Evolutionary conservation across 92 coral and sea anemone genomes (phyloP), one percentile per base, ranked within the genome.

Genomic region (Siderastrea siderea): DNA sequence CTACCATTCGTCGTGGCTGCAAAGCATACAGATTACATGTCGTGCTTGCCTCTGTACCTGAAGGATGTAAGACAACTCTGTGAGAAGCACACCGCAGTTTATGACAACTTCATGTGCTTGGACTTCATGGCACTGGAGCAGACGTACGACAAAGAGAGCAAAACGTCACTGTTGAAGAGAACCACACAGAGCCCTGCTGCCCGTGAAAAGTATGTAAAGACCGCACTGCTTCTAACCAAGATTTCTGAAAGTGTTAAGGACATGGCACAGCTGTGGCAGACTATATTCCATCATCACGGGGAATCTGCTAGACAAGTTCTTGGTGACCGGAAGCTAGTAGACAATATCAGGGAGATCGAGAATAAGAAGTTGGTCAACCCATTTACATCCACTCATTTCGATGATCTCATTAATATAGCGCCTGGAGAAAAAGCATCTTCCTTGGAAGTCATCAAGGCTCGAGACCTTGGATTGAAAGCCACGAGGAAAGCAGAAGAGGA

Each of bases 141-240:
- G 62, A 82, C 77, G 7, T 82, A 69, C 47, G 69, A 82, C 77
- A 53, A 76, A n/a, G 81, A 76, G 46, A 66, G 81, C 3, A 79
- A 65, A 47, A 79, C 59, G 16, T 71, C 82, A 52, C 44, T 84
- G 15, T 52, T 59, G 50, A 72, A 84, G 71, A 66, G 81, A 51
- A 74, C 74, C 71, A 46, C 81, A 5, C 88, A 19, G 47, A 84
- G 75, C 79, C 82, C 81, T 26, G 19, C 58, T 44, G 74, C 88
- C 19, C 52, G 73, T 10, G 82, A 85, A 67, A 85, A 75, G 83
- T 85, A 85, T 82, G 63, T 85, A 10, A 85, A 85, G 75, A 65
- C 76, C 4, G 84, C 51, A 52, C 84, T 84, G 48, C 76, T 85
- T 45, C 75, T 81, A 2, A 64, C 85, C 16, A 64, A 16, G 11